A percentile compares a stretch with the other conserved stretches of the same genome.
Evolutionary conservation across 2,113 vertebrate genomes (phyloP).

Genomic region (Dasyurus viverrinus): DNA sequence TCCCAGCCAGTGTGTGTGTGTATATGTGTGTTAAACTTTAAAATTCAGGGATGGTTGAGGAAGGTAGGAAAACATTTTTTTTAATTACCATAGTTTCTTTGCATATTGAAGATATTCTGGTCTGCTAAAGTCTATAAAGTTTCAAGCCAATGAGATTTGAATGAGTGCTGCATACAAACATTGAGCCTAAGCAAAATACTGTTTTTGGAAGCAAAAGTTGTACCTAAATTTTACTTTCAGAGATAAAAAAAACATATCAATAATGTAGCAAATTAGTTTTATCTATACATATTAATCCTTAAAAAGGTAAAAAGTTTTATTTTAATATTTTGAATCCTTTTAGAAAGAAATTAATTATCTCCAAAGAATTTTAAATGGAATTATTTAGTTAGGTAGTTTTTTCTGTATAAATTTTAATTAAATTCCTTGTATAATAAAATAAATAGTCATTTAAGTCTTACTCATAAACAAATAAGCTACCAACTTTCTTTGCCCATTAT

Average conservation of each 20-base stretch:
- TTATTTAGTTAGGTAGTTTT: background rate
- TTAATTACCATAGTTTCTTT: background rate
- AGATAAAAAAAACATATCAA: background rate
- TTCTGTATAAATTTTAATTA: too few species aligned
- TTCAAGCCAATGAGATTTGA: background rate
- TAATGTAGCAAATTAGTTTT: background rate
- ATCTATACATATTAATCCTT: background rate
- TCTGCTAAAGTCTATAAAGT: background rate
- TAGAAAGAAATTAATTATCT: background rate
- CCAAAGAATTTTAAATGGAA: background rate
- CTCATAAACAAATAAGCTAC: background rate
- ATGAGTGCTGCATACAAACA: background rate
- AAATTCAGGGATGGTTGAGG: background rate
- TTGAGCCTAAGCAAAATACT: background rate
- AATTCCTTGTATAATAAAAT: background rate
- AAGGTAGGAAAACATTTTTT: background rate
- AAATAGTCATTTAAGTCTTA: background rate
- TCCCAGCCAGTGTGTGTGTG: background rate
- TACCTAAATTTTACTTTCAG: background rate
- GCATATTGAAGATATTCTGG: background rate
- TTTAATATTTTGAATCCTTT: background rate
- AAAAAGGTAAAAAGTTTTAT: background rate
- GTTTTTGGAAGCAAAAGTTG: background rate
- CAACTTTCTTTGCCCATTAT: rapidly evolving
- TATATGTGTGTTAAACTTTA: background rate